Evolutionary conservation across 2,888 invertebrate species (phyloP).

Genomic region (Caenorhabditis afra): DNA sequence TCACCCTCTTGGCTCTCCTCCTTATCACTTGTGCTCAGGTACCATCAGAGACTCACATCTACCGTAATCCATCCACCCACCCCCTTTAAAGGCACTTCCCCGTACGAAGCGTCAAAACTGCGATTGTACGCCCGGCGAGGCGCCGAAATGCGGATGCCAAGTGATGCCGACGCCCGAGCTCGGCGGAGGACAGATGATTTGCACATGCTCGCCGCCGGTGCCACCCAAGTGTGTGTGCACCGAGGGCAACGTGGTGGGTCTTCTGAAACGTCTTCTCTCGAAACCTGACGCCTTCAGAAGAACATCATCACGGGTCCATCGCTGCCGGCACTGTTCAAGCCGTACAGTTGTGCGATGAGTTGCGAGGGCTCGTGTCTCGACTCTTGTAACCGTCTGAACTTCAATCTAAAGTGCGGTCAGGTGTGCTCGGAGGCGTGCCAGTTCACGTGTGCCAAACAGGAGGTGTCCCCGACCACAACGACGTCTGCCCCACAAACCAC

Average conservation of each 20-base stretch:
- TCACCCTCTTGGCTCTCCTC: no score
- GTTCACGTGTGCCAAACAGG: constrained; percentile 66
- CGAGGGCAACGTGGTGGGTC: constrained; percentile 54
- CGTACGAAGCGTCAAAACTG: constrained; percentile 61
- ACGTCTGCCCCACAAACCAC: constrained; percentile 41
- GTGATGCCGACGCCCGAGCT: constrained; percentile 50
- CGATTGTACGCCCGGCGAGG: constrained; percentile 60
- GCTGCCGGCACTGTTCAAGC: constrained; percentile 28
- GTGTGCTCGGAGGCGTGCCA: constrained; percentile 64
- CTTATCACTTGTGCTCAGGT: no score
- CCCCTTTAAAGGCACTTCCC: constrained; percentile 31
- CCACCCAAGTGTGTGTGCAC: constrained; percentile 65
- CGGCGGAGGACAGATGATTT: constrained; percentile 64
- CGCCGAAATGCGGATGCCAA: constrained; percentile 66
- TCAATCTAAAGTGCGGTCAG: constrained; percentile 50
- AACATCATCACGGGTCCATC: constrained; percentile 49
- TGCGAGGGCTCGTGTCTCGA: constrained; percentile 61
- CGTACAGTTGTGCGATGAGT: constrained; percentile 52
- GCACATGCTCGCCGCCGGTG: constrained; percentile 60
- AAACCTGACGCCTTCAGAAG: constrained; percentile 15
- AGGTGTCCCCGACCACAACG: constrained; percentile 17
- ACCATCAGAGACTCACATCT: no score
- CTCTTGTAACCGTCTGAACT: constrained; percentile 56
- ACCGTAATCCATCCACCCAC: no score
- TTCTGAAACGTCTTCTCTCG: background rate